Base-by-base conservation (phyloP, 2,888 invertebrate genomes). In the Cataglyphis albicans region DNA sequence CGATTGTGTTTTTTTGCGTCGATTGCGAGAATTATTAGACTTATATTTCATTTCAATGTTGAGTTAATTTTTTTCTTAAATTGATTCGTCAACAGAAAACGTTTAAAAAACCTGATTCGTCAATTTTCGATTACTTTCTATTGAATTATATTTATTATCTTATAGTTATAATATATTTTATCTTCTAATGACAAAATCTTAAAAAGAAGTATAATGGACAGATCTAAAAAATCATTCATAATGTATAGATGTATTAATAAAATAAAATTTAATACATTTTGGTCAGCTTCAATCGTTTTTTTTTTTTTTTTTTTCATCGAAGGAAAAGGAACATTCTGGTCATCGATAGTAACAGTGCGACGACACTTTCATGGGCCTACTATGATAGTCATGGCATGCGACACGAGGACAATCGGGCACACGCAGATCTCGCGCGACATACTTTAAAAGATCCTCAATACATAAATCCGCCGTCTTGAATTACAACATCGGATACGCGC, bases 381-480 rank as follows among this genome's bases (percentile, higher is more conserved):
- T 74, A 44, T 32, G 41, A 35, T 5, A 44, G 48, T 74, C 41
- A 21, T 21, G 44, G 32, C 55, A 5, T 29, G 64, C 12, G 21
- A 41, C 12, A 1, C 15, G 18, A 41, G 7, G 1, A 78, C 10
- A 29, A 78, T 55, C 21, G 21, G 10, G 38, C 3, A 44, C 57
- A 25, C 7, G 32, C n/a, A 32, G 41, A 57, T 59, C n/a, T 57
- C 18, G 21, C 29, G 48, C 83, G 74, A 74, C 83, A 87, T 72
- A 89, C 82, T 84, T 85, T 84, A 44, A 72, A 70, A 75, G 73
- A 48, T 68, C 25, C 35, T 48, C 48, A 41, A 38, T 63, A 35
- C 75, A 59, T 41, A 76, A 48, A 61, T 70, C 9, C n/a, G 4
- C 21, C 21, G 41, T 74, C 38, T 63, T 29, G 61, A 57, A 68